Conservation (phyloP, 2,888 invertebrate species). For the Zygothrica quintamaculata region DNA sequence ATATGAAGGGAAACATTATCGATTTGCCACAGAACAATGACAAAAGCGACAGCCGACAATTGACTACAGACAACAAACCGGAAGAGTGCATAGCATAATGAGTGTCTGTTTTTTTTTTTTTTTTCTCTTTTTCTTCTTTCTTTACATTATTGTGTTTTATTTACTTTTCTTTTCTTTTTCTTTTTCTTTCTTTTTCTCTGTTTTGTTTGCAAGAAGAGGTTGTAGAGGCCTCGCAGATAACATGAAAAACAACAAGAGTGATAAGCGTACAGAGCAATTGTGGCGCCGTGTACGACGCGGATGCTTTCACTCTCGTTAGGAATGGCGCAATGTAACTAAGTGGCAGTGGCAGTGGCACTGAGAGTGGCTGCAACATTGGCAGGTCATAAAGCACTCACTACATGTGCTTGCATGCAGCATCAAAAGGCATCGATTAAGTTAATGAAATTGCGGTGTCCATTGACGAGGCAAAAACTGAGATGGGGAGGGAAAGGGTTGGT, state of each 20-base stretch:
- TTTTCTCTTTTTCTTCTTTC: neutral
- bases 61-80: constrained; percentile 33
- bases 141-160: constrained; percentile 9
- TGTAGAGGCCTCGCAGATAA: constrained; percentile 49
- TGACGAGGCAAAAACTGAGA: constrained; percentile 4
- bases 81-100: constrained; percentile 63
- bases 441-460: constrained; percentile 66
- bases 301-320: constrained; percentile 39
- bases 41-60: constrained; percentile 12
- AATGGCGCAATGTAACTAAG: constrained; percentile 9
- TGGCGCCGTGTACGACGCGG: constrained; percentile 9
- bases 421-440: constrained; percentile 69
- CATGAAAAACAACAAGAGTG: constrained; percentile 38
- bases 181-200: constrained; percentile 17
- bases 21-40: constrained; percentile 27
- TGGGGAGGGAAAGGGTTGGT: neutral
- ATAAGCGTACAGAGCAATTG: constrained; percentile 42
- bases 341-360: constrained; percentile 15
- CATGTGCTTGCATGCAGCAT: constrained; percentile 43
- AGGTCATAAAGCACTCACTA: constrained; percentile 53
- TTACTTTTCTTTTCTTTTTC: constrained; percentile 12
- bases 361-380: constrained; percentile 25
- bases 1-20: constrained; percentile 8
- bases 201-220: constrained; percentile 31
- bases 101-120: constrained; percentile 30